phyloP scores from a whole-genome alignment of 2,113 vertebrate species.

The Galbula dea region DNA sequence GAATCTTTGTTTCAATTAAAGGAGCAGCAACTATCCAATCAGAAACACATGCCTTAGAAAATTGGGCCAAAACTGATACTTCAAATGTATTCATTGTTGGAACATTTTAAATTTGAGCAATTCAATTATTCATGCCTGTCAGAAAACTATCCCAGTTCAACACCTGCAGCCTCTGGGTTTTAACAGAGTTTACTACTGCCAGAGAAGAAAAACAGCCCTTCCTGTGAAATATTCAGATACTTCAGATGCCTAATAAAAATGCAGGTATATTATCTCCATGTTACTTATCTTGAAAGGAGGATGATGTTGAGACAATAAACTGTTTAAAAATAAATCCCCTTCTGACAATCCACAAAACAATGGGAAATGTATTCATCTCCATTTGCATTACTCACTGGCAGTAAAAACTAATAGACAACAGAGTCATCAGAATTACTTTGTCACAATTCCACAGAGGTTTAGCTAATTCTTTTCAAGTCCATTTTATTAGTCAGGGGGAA shows the following conservation, averaged over 20 bases:
- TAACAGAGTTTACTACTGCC: neutral
- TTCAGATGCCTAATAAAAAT: constrained; percentile 43
- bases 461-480: constrained; percentile 66
- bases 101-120: neutral
- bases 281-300: constrained; percentile 50
- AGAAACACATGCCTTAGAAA: neutral
- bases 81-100: neutral
- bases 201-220: neutral
- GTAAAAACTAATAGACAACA: constrained; percentile 43
- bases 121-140: neutral
- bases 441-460: constrained; percentile 57
- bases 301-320: constrained; percentile 44
- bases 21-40: neutral
- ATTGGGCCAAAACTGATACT: neutral
- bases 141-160: neutral
- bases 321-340: constrained; percentile 47
- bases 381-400: neutral
- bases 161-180: neutral
- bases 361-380: constrained; percentile 22
- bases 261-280: constrained; percentile 14
- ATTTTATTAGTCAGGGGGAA: constrained; percentile 51
- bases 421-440: constrained; percentile 55
- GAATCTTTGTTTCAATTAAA: neutral
- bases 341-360: constrained; percentile 47
- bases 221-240: constrained; percentile 16